Conservation (phyloP, 2,888 invertebrate genomes). For the Lasiommata megera region DNA sequence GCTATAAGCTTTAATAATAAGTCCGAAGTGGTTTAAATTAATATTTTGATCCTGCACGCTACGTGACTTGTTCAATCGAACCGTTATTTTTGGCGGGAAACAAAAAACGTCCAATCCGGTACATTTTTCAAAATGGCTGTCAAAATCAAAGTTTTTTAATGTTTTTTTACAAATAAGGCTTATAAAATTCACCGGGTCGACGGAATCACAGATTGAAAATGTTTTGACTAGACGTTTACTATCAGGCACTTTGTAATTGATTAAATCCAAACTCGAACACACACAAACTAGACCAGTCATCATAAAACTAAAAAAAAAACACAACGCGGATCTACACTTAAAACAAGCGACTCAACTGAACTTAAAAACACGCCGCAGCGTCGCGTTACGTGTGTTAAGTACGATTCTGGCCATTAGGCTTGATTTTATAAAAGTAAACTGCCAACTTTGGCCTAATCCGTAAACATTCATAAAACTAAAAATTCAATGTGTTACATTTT, state of each 20-base stretch:
- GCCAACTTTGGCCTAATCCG: too few species aligned
- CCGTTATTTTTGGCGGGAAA: background rate
- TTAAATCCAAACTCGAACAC: constrained; percentile 4
- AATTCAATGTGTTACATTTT: too few species aligned
- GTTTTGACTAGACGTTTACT: constrained; percentile 23
- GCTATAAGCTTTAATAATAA: too few species aligned
- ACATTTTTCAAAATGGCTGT: too few species aligned
- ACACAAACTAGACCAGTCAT: constrained; percentile 14
- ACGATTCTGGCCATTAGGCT: too few species aligned
- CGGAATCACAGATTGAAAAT: background rate
- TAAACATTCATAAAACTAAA: too few species aligned
- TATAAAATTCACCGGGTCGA: background rate
- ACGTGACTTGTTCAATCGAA: background rate
- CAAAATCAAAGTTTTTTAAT: background rate
- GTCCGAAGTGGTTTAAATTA: background rate
- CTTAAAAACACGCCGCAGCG: too few species aligned
- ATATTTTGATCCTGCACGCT: background rate
- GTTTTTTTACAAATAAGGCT: background rate
- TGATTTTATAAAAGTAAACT: too few species aligned
- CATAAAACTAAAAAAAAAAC: constrained; percentile 7
- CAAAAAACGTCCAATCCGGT: background rate
- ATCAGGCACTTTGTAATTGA: constrained; percentile 21
- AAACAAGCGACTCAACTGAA: background rate
- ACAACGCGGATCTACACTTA: background rate
- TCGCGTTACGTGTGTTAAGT: too few species aligned